Percentiles rank a stretch among this genome's conserved stretches.
phyloP scores from a whole-genome alignment of 1,140 invertebrate genomes.

The Bacillus rossius region DNA sequence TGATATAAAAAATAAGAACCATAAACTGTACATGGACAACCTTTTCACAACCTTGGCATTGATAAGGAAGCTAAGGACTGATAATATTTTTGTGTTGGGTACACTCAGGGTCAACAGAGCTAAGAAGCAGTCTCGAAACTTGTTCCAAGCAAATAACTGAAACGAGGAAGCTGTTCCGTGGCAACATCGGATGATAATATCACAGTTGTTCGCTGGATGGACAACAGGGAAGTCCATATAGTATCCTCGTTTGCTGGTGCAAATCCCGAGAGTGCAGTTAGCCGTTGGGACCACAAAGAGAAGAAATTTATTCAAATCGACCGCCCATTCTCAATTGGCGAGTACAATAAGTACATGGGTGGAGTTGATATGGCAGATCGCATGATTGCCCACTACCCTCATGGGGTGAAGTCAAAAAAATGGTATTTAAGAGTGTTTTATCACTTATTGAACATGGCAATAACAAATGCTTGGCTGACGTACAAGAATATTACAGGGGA shows the following conservation, averaged over 20 bases:
- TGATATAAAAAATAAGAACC: no score
- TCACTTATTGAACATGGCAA: conserved; percentile 25
- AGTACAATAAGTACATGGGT: conserved; percentile 13
- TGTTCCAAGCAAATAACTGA: no score
- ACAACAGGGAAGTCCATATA: conserved; percentile 24
- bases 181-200: conserved; percentile 15
- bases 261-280: conserved; percentile 16
- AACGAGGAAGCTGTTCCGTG: conserved; percentile 12
- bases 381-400: conserved; percentile 23
- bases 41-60: no score
- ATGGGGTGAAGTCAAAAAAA: conserved; percentile 21
- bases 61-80: no score
- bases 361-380: conserved; percentile 27
- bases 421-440: conserved; percentile 26
- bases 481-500: conserved; percentile 15
- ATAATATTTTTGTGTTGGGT: no score
- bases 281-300: conserved; percentile 18
- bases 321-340: conserved; percentile 17
- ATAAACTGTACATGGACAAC: no score
- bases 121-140: no score
- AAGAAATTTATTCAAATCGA: conserved; percentile 23
- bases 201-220: conserved; percentile 21
- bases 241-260: conserved; percentile 21
- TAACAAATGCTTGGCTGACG: conserved; percentile 26
- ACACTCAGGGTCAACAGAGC: no score